phyloP scores from a whole-genome alignment of 2,113 vertebrate genomes.

The Pantherophis guttatus region DNA sequence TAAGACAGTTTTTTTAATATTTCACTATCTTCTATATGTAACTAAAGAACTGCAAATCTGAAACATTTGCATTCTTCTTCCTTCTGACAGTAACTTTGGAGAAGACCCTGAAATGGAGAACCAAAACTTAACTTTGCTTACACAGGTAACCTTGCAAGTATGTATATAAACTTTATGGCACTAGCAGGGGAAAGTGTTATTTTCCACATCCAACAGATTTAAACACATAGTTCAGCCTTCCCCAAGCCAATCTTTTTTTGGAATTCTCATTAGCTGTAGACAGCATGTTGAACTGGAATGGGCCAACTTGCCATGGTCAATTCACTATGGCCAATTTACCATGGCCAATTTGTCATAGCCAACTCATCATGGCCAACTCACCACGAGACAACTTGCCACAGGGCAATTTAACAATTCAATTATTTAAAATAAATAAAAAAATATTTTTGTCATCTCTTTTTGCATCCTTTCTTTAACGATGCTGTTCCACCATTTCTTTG shows the following conservation, averaged over 20 bases:
- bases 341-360: neutral
- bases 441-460: neutral
- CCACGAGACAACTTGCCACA: neutral
- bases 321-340: neutral
- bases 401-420: neutral
- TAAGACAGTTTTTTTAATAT: conserved; percentile 4
- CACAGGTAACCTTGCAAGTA: neutral
- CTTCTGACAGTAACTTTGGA: neutral
- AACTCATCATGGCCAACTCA: neutral
- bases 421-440: neutral
- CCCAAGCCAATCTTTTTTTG: neutral
- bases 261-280: neutral
- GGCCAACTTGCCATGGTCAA: neutral
- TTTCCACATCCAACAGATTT: neutral
- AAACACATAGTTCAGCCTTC: neutral
- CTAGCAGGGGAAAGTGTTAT: neutral
- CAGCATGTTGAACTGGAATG: neutral
- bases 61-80: neutral
- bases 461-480: neutral
- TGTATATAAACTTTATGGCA: neutral
- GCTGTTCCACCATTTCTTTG: neutral
- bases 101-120: neutral
- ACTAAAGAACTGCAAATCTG: neutral
- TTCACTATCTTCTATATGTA: neutral
- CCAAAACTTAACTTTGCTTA: neutral